Evolutionary conservation across 2,888 invertebrate genomes (phyloP), one percentile per base, ranked within the genome.

Genomic region (Lasioglossum zephyrum): DNA sequence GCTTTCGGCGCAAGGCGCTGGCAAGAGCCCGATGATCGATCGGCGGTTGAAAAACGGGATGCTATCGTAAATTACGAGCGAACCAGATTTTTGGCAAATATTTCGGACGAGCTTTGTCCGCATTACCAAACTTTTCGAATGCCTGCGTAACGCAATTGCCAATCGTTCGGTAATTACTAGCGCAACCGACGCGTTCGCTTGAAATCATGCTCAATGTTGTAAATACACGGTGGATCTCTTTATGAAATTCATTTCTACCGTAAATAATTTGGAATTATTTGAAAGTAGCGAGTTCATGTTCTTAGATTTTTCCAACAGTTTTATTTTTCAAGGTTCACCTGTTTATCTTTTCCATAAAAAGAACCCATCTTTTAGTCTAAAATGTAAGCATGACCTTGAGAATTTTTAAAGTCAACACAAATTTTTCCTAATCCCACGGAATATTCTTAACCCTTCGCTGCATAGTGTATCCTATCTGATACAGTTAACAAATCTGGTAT

Each of bases 1-100:
- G 74, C 75, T 83, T 79, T 83, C 78, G 69, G 36, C 13, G 66
- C 73, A 82, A 78, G 82, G 82, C 78, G 82, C 74, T 78, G 69
- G 44, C 78, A 82, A 70, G 74, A 73, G 36, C 44, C 16, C 77
- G 73, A 57, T 70, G 80, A 80, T 77, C 81, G 81, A 81, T 81
- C 76, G 76, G 39, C 16, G 41, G 4, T 39, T 31, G 41, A 79
- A 73, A 79, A 79, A 73, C 44, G 44, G 31, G 41, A n/a, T 9
- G 44, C 36, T 18, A 47, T 31, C 77, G 66, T 69, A 49, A 70
- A 70, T 70, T 77, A 36, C 53, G 18, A 44, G 44, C 31, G 77
- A 49, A 18, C 36, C 36, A 49, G 26, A 69, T 69, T 77, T 77
- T 53, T 77, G 49, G 73, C 73, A 36, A 36, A 73, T 73, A 53